Base-by-base conservation (phyloP, 2,888 invertebrate genomes). In the Gymnosoma rotundatum region DNA sequence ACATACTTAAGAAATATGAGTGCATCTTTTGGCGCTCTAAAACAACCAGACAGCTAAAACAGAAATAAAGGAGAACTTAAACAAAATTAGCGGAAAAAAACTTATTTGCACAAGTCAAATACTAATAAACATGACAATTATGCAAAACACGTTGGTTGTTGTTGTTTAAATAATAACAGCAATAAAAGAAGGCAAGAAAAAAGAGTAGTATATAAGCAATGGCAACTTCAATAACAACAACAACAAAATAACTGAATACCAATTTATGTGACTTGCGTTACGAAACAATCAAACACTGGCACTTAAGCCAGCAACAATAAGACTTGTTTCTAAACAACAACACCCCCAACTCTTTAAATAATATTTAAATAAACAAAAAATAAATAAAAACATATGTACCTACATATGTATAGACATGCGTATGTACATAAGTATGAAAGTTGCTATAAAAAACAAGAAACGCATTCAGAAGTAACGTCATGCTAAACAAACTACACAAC, bases 121-220 rank as follows among this genome's bases (percentile, higher is more conserved):
- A 50, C 48, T 20, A 56, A 18, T 21, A 56, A 52, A 21, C 61
- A 20, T 18, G 63, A 72, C 61, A 60, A 83, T 52, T 83, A 83
- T 83, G 83, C 83, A 79, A 72, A 83, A 83, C 79, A 83, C 79
- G 75, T 83, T 75, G 74, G 5, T 42, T 64, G 61, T 58, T 64
- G 61, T 58, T 52, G 66, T 54, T 61, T 45, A 56, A 66, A 64
- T 20, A 75, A 60, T 9, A 76, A 50, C 38, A 67, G 67, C 45
- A 72, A 20, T 6, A 60, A 58, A 66, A 10, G 7, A 72, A 18
- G 42, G 61, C 38, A 61, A 78, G 8, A 50, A 45, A 42, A 72
- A 70, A n/a, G 18, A 75, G 18, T 32, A 61, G 9, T 18, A 20
- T 12, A 54, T 63, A 48, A 63, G 54, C 9, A 63, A 50, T 9